These are phyloP conservation scores for Myotis myotis DNA, from an alignment of 2,797 vertebrate genomes.

Conservation along the genomic window DNA sequence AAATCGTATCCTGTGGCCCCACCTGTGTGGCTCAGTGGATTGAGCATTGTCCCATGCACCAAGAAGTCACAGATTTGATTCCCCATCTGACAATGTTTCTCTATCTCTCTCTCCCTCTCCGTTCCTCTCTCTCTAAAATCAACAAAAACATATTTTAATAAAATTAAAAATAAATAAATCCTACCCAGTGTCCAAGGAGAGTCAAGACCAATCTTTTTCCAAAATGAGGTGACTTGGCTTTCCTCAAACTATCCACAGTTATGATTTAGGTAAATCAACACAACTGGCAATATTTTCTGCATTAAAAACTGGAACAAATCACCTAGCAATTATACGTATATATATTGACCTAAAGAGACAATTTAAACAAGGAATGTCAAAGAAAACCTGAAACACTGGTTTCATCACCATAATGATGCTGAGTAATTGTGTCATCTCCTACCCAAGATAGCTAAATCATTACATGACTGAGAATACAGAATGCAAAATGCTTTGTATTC, in stretches of 20 bases:
- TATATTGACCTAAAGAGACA: not conserved
- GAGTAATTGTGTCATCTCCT: not conserved
- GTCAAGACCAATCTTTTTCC: not conserved
- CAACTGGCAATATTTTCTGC: slow-evolving; percentile 12
- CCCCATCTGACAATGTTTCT: too few relatives aligned
- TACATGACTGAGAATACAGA: not conserved
- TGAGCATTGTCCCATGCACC: too few relatives aligned
- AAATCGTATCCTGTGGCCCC: not conserved
- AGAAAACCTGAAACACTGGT: not conserved
- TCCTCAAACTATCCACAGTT: not conserved
- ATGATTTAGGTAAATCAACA: not conserved
- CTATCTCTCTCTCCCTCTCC: too few relatives aligned
- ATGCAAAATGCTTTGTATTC: not conserved
- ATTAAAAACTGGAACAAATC: not conserved
- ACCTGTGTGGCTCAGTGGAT: too few relatives aligned
- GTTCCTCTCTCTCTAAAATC: too few relatives aligned
- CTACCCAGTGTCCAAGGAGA: not conserved
- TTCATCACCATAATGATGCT: not conserved
- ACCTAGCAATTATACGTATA: not conserved
- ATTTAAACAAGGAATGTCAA: not conserved
- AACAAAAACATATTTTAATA: too few relatives aligned
- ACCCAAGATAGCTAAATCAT: not conserved
- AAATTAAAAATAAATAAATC: not conserved
- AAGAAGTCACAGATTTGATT: too few relatives aligned
- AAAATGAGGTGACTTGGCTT: not conserved